A percentile compares a stretch with the other conserved stretches of the same genome.
These are phyloP conservation scores for Cephalopterus ornatus DNA, from an alignment of 2,113 vertebrate species.

Conservation along the genomic window DNA sequence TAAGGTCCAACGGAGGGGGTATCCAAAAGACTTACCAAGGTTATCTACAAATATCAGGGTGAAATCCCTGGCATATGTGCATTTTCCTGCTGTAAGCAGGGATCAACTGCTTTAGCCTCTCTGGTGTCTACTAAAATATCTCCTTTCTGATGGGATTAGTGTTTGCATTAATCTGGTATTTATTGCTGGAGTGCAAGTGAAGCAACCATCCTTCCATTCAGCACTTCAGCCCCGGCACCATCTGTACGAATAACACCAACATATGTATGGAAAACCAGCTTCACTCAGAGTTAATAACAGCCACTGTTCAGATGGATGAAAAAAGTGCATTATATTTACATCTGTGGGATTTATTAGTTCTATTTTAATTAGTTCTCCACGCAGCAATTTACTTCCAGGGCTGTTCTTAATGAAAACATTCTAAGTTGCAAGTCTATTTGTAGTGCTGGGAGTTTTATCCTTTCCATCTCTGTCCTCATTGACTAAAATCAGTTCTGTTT, in stretches of 20 bases:
- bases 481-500: not conserved
- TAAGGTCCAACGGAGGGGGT: not conserved
- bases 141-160: not conserved
- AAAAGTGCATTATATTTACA: constrained; percentile 2
- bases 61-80: not conserved
- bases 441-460: not conserved
- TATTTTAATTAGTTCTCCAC: constrained; percentile 2
- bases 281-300: not conserved
- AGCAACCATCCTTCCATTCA: not conserved
- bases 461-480: not conserved
- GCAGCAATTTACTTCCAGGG: not conserved
- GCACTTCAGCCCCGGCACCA: not conserved
- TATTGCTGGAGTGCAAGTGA: not conserved
- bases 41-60: not conserved
- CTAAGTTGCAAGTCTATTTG: not conserved
- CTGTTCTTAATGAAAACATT: not conserved
- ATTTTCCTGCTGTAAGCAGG: not conserved
- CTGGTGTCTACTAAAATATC: not conserved
- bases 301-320: not conserved
- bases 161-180: not conserved
- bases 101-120: not conserved
- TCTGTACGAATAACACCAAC: not conserved
- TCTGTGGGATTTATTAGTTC: not conserved
- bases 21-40: not conserved
- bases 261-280: not conserved